These are phyloP conservation scores for Glaucomys volans DNA, from an alignment of 2,113 vertebrate genomes.

Conservation along the genomic window DNA sequence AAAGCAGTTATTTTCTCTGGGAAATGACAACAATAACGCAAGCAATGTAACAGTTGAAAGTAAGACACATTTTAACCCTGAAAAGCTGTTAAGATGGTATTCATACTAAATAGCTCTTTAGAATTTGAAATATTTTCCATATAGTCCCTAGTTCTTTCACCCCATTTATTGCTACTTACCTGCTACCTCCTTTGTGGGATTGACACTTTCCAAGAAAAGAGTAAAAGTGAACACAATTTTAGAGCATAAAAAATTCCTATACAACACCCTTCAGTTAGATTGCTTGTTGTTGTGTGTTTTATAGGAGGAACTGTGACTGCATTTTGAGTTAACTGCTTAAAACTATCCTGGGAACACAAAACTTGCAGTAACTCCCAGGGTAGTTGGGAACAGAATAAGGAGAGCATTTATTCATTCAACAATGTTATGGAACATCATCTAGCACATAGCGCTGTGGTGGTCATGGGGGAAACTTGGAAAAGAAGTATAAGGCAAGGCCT, in stretches of 20 bases:
- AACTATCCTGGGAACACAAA: background rate
- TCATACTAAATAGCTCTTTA: slow-evolving; percentile 24
- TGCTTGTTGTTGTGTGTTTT: slow-evolving; percentile 18
- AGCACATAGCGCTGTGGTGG: background rate
- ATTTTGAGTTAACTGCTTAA: slow-evolving; percentile 42
- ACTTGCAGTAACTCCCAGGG: background rate
- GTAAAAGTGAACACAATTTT: background rate
- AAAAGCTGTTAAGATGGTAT: background rate
- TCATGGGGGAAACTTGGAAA: background rate
- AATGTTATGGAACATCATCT: background rate
- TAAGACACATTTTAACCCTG: background rate
- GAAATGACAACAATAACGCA: slow-evolving; percentile 38
- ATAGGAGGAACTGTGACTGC: background rate
- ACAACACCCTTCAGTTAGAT: background rate
- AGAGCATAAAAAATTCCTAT: background rate
- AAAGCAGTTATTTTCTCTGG: slow-evolving; percentile 57
- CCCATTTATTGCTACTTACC: slow-evolving; percentile 28
- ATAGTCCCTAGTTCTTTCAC: background rate
- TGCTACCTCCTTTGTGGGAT: background rate
- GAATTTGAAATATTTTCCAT: slow-evolving; percentile 54
- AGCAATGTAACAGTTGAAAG: background rate
- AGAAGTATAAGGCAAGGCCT: background rate
- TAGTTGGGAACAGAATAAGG: background rate
- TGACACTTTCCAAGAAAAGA: slow-evolving; percentile 10
- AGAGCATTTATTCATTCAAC: background rate